These are phyloP conservation scores for Rhegmatorhina hoffmannsi DNA, from an alignment of 2,113 vertebrate genomes.

Conservation along the genomic window DNA sequence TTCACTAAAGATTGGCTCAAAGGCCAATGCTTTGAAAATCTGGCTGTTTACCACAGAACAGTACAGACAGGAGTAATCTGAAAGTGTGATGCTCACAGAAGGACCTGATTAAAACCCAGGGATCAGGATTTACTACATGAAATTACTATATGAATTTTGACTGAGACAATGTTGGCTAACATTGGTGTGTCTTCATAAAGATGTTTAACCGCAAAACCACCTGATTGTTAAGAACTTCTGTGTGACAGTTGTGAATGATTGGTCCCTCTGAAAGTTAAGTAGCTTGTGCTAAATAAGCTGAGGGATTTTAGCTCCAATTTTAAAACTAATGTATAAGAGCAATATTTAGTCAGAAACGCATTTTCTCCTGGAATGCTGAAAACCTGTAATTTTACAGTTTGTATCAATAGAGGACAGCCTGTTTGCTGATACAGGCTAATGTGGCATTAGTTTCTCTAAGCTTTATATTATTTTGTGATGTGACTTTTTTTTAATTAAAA, in stretches of 20 bases:
- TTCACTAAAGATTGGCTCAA: background rate
- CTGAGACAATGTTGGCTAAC: background rate
- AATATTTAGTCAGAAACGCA: background rate
- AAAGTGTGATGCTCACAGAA: background rate
- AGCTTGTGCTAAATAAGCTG: background rate
- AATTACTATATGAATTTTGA: background rate
- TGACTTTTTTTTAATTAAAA: background rate
- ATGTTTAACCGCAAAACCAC: background rate
- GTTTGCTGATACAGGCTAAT: background rate
- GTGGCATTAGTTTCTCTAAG: background rate
- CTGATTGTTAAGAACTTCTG: background rate
- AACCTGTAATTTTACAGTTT: background rate
- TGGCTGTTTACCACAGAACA: background rate
- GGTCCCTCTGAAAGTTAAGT: background rate
- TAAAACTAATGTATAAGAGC: background rate
- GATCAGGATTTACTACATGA: background rate
- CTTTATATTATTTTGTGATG: background rate
- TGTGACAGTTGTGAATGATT: background rate
- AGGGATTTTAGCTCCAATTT: background rate
- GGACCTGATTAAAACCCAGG: background rate
- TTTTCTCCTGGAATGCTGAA: background rate
- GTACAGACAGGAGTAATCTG: background rate
- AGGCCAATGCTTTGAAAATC: background rate
- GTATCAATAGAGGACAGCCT: background rate
- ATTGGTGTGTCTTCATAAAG: background rate